phyloP scores from a whole-genome alignment of 2,113 vertebrate species.

The Phyllostomus hastatus region DNA sequence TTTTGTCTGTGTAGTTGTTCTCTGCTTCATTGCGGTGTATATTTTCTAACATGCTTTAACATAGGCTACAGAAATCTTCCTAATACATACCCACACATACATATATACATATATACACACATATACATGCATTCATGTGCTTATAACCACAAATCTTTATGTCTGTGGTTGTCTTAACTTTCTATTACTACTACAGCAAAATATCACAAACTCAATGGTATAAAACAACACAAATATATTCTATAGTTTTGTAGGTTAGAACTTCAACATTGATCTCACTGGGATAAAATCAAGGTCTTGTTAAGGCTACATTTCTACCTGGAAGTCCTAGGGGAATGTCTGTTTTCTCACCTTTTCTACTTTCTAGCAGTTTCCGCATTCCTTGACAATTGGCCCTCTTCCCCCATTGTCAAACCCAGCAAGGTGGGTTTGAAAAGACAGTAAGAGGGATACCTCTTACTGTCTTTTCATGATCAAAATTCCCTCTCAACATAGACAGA shows the following conservation, averaged over 20 bases:
- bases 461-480: not conserved
- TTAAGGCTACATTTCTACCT: not conserved
- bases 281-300: not conserved
- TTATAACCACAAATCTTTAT: not conserved
- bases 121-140: not conserved
- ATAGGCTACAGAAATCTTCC: not conserved
- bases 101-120: not conserved
- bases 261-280: not conserved
- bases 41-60: not conserved
- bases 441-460: not conserved
- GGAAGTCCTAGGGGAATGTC: not conserved
- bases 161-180: not conserved
- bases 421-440: too few species aligned
- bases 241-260: not conserved
- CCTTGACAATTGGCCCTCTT: not conserved
- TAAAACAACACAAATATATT: not conserved
- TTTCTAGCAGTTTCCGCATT: not conserved
- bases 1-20: not conserved
- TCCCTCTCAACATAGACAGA: not conserved
- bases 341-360: not conserved
- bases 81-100: too few species aligned
- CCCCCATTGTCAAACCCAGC: not conserved
- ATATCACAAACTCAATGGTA: too few species aligned
- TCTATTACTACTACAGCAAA: too few species aligned
- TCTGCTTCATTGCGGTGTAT: not conserved